Evolutionary conservation across 2,113 vertebrate species (phyloP), one percentile per base, ranked within the genome.

Genomic region (Capricornis sumatraensis): DNA sequence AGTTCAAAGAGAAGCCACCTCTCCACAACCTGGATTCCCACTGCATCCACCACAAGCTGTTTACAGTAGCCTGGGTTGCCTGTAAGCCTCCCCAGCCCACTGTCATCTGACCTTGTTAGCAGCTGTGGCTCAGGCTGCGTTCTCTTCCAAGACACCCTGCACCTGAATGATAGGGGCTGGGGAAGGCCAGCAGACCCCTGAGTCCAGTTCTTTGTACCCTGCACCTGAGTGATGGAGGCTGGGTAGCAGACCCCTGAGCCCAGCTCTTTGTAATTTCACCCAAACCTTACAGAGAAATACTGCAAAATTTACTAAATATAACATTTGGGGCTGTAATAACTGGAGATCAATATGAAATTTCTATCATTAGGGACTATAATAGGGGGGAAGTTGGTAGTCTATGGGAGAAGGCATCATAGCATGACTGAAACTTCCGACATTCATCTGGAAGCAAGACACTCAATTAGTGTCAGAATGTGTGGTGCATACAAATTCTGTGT

Each of bases 391-490:
- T 67, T 19, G 0, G 45, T 14, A 19, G 14, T 53, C 19, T 52
- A 21, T 87, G 53, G 43, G 36, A 83, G 78, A 91, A 76, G 40
- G 15, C 40, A 60, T 67, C 58, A 45, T 17, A 79, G 58, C 43
- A 16, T 71, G 55, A 94, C 71, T 82, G 30, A 88, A 71, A 83
- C 8, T 76, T n/a, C n/a, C n/a, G 89, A 47, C 96, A 96, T 50
- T 96, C 97, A 96, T 96, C 98, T 98, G 97, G 98, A 98, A 98
- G 95, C 96, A 93, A 97, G 98, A 97, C 33, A 45, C 95, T 71
- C 85, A 83, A 43, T 79, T 94, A 95, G 91, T 88, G 97, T 98
- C 98, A 92, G 97, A 97, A 96, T 85, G n/a, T 82, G 86, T 79
- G 47, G 10, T 0, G 81, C 95, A 95, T 78, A 94, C 89, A 97